phyloP scores from a whole-genome alignment of 2,113 vertebrate genomes.

The Trogon surrucura region DNA sequence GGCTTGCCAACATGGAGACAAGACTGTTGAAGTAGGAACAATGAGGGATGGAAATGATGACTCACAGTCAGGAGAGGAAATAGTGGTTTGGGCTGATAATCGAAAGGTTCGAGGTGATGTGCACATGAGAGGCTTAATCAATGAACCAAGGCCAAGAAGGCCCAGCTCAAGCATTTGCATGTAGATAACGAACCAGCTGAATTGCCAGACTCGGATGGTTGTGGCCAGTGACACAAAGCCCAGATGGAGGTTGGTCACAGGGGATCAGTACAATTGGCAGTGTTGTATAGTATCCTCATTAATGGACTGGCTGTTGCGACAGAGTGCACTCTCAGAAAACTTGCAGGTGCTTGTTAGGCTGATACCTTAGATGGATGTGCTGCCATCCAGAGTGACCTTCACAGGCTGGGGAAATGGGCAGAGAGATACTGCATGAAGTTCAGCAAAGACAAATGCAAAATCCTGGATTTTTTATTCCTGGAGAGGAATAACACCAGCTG shows the following conservation, averaged over 20 bases:
- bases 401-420: too few relatives aligned
- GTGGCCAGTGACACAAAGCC: not conserved
- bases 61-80: not conserved
- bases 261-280: not conserved
- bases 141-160: rapidly evolving
- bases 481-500: not conserved
- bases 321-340: not conserved
- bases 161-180: not conserved
- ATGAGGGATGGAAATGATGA: not conserved
- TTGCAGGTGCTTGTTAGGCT: not conserved
- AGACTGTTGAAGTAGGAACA: not conserved
- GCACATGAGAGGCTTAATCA: not conserved
- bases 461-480: not conserved
- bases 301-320: not conserved
- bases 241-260: not conserved
- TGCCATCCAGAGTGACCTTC: too few relatives aligned
- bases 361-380: too few relatives aligned
- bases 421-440: too few relatives aligned
- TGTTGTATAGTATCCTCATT: not conserved
- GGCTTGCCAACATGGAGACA: not conserved
- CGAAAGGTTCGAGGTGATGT: not conserved
- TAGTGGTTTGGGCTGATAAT: not conserved
- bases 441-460: not conserved
- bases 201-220: not conserved
- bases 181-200: not conserved